Conservation (phyloP, 2,797 vertebrate species). For the Lithobates pipiens region DNA sequence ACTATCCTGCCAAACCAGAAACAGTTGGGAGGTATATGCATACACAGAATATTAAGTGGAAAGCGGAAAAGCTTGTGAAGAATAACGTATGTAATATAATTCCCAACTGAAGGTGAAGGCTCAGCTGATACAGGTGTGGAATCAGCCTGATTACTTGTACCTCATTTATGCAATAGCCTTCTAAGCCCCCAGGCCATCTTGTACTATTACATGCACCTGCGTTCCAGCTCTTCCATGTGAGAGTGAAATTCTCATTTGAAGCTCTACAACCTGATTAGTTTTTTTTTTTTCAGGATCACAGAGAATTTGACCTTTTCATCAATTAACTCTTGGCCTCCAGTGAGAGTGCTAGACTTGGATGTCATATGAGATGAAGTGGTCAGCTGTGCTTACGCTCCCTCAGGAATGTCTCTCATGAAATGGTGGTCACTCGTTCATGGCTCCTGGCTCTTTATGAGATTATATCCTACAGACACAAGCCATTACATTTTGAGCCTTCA, state of each 20-base stretch:
- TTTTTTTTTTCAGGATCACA: constrained; percentile 41
- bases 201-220: constrained; percentile 51
- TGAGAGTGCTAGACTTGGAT: constrained; percentile 41
- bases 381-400: constrained; percentile 23
- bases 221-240: constrained; percentile 23
- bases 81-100: constrained; percentile 5
- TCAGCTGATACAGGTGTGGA: constrained; percentile 34
- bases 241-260: constrained; percentile 50
- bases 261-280: constrained; percentile 37
- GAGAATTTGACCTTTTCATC: constrained; percentile 51
- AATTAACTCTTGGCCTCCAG: constrained; percentile 58
- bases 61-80: constrained; percentile 8
- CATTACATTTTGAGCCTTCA: background rate
- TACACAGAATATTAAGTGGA: background rate
- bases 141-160: constrained; percentile 35
- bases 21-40: background rate
- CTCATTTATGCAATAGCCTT: constrained; percentile 40
- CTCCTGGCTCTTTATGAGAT: constrained; percentile 40
- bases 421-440: constrained; percentile 42
- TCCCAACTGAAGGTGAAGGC: constrained; percentile 30
- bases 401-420: constrained; percentile 32
- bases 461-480: background rate
- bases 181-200: constrained; percentile 28
- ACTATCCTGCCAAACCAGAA: background rate
- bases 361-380: constrained; percentile 57